Conservation (phyloP, 2,797 vertebrate genomes). For the Rhabdomys pumilio region DNA sequence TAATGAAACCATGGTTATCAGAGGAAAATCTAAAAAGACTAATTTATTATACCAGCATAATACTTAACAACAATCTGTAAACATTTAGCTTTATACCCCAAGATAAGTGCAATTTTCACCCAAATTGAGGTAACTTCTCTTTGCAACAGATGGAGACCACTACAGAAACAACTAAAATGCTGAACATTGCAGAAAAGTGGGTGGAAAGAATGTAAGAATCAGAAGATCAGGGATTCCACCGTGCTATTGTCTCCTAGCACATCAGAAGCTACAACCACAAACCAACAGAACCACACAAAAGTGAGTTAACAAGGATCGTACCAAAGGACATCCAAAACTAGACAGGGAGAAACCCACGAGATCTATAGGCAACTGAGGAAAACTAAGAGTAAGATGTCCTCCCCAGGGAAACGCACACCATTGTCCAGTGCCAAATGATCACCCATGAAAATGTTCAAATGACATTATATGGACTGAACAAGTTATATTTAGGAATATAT, state of each 20-base stretch:
- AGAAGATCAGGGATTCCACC: not conserved
- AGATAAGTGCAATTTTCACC: not conserved
- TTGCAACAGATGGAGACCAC: not conserved
- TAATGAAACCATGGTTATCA: not conserved
- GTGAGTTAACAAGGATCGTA: not conserved
- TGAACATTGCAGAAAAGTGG: not conserved
- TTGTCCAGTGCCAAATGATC: not conserved
- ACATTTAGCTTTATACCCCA: not conserved
- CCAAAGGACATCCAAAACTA: not conserved
- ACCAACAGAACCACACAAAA: not conserved
- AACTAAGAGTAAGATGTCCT: not conserved
- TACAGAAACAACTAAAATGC: not conserved
- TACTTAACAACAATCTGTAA: not conserved
- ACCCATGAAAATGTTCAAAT: not conserved
- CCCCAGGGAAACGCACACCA: not conserved
- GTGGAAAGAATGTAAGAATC: not conserved
- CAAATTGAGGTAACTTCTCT: not conserved
- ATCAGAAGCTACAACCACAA: not conserved
- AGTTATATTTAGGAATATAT: not conserved
- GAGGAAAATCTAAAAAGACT: not conserved
- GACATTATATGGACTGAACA: not conserved
- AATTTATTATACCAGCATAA: not conserved
- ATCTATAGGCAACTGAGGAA: not conserved
- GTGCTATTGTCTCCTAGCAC: not conserved
- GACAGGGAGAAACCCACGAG: no score